Evolutionary conservation across 2,888 invertebrate genomes (phyloP), one percentile per base, ranked within the genome.

Genomic region (Boloria selene): DNA sequence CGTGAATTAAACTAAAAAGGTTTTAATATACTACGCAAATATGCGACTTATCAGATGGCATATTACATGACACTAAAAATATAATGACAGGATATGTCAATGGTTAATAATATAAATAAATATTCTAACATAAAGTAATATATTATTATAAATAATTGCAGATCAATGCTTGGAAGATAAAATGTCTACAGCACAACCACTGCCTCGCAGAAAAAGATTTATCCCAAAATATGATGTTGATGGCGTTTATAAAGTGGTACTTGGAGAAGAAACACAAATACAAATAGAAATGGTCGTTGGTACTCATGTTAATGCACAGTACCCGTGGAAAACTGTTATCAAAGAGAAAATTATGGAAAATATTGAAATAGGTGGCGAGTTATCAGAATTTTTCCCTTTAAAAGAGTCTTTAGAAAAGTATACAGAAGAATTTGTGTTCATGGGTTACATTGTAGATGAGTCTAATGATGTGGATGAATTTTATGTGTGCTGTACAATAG

Each of bases 381-480:
- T 87, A 1, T 92, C 93, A 0, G 93, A 93, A 65, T 86, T 93
- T 42, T 85, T 80, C 22, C 72, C 80, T 1, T 65, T 93, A 6
- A 84, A 80, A 67, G 82, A 87, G 16, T 77, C 85, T 17, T 78
- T 94, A 60, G 82, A 87, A 64, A 83, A 77, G 0, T 90, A 91
- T 63, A 71, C 77, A 1, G 87, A 82, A 4, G 90, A 93, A 0
- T 82, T 92, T 31, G 79, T 94, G 13, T 81, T 96, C 0, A 82
- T 96, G 65, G 96, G 96, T 1, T 96, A 95, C 75, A 93, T 95
- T 3, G 94, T 94, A 0, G 93, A 94, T 60, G 93, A 94, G 72
- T 88, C 93, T 0, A 91, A 92, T 13, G 93, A 94, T 60, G 85
- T 90, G 5, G 95, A 95, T 74, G 95, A 96, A 61, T 96, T 95